Evolutionary conservation across 2,797 vertebrate species (phyloP), one percentile per base, ranked within the genome.

Genomic region (Microhierax caerulescens): DNA sequence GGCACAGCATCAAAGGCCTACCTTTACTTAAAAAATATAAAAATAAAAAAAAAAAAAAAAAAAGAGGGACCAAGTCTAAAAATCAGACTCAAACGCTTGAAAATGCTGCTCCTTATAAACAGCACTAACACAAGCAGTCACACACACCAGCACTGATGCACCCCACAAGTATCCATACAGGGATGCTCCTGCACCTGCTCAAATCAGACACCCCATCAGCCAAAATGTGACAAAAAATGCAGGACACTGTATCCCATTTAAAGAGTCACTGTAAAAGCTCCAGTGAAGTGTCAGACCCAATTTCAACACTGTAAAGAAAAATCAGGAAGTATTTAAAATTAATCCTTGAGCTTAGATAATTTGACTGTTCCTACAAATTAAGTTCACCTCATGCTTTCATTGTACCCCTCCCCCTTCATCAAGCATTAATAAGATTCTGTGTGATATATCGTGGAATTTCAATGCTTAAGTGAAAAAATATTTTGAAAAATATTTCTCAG

Each of bases 281-380:
- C 68, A 82, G 21, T 20, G 18, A 82, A 72, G 28, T 45, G 47
- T 18, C 80, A 93, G 69, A 73, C 54, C 34, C 54, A 70, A 82
- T 93, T 91, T 85, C 84, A 91, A 72, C 63, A 77, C 23, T 61
- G 14, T 32, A 61, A 89, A 80, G 72, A 90, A 81, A 95, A 95
- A 91, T 32, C 27, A 80, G 72, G 56, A 90, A 86, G 68, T 64
- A 91, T 91, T 57, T 79, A 83, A 91, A 96, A 95, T 76, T 85
- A 94, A 94, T 85, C 85, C 86, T 85, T 65, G 74, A 80, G 34
- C 47, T 92, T 76, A 84, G 18, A 21, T 34, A 56, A 94, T 75
- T 90, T 85, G 90, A 59, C 54, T 47, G 36, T 34, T 79, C 24
- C 34, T 87, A 86, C 50, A 88, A 93, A 90, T 74, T 28, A 78